Evolutionary conservation across 2,113 vertebrate species (phyloP).

Genomic region (Crocuta crocuta): DNA sequence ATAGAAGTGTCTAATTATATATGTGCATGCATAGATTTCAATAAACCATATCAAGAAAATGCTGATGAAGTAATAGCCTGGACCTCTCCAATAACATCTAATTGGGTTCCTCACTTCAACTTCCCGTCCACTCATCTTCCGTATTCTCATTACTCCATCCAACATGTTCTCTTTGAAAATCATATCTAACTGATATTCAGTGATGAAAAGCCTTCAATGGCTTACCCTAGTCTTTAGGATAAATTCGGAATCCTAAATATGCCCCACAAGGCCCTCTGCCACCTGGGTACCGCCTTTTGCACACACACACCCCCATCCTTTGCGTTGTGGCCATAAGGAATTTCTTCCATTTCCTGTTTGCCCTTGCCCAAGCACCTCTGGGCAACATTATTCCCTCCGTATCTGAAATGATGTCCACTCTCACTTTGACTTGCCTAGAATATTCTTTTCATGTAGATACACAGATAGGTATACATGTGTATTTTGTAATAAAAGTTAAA

Average conservation of each 20-base stretch:
- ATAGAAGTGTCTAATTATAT: no score
- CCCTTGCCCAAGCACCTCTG: neutral
- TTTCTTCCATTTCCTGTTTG: no score
- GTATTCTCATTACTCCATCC: neutral
- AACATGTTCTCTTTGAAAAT: neutral
- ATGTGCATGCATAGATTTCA: neutral
- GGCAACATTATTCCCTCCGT: fast-evolving
- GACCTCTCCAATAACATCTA: neutral
- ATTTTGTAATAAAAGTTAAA: neutral
- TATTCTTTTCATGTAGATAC: neutral
- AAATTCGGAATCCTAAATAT: neutral
- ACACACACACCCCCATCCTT: no score
- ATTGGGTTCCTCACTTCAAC: neutral
- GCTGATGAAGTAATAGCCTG: neutral
- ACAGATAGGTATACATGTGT: neutral
- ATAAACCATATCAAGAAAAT: neutral
- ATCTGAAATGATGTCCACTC: neutral
- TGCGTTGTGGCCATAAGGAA: neutral
- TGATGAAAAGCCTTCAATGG: neutral
- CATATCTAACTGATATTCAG: neutral
- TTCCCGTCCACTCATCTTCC: neutral
- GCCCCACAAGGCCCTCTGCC: no score
- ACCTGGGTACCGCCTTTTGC: neutral
- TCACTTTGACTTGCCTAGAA: neutral
- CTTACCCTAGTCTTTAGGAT: neutral